Conservation (phyloP, 2,888 invertebrate genomes). For the Biston stratarius region DNA sequence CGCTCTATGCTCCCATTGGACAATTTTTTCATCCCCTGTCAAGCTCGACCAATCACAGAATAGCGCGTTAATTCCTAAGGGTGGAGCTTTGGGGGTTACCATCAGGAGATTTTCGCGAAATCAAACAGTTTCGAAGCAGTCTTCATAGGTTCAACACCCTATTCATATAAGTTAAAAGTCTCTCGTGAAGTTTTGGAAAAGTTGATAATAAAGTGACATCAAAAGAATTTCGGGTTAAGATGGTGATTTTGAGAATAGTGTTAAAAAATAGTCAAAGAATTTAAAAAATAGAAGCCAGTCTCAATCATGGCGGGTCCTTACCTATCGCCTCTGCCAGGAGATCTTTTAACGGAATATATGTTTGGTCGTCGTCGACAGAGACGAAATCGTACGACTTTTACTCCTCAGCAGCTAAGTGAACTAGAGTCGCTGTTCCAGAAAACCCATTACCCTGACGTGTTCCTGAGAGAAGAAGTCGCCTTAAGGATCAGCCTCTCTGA, state of each 20-base stretch:
- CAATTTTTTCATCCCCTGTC: conserved; percentile 74
- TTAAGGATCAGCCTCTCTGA: conserved; percentile 96
- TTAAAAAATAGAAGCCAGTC: neutral
- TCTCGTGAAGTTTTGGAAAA: conserved; percentile 56
- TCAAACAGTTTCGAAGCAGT: conserved; percentile 71
- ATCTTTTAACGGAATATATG: conserved; percentile 97
- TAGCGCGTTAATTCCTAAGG: conserved; percentile 63
- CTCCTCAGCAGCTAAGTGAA: conserved; percentile 96
- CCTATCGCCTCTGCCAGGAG: conserved; percentile 93
- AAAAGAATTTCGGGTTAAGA: neutral
- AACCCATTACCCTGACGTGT: conserved; percentile 97
- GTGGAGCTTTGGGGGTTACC: conserved; percentile 81
- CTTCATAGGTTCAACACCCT: conserved; percentile 59
- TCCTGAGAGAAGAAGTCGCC: conserved; percentile 95
- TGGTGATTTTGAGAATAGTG: neutral
- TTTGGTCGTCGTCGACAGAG: conserved; percentile 95
- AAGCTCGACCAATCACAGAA: conserved; percentile 67
- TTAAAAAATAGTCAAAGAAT: neutral
- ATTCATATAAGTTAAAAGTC: conserved; percentile 49
- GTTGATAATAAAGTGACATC: conserved; percentile 45
- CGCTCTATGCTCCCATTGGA: conserved; percentile 66
- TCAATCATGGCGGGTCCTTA: conserved; percentile 94
- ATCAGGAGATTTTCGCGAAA: conserved; percentile 69
- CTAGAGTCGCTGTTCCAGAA: conserved; percentile 96
- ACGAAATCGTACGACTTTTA: conserved; percentile 96